These are phyloP conservation scores for Drosophila obscura DNA, from an alignment of 1,140 invertebrate species.

Conservation along the genomic window DNA sequence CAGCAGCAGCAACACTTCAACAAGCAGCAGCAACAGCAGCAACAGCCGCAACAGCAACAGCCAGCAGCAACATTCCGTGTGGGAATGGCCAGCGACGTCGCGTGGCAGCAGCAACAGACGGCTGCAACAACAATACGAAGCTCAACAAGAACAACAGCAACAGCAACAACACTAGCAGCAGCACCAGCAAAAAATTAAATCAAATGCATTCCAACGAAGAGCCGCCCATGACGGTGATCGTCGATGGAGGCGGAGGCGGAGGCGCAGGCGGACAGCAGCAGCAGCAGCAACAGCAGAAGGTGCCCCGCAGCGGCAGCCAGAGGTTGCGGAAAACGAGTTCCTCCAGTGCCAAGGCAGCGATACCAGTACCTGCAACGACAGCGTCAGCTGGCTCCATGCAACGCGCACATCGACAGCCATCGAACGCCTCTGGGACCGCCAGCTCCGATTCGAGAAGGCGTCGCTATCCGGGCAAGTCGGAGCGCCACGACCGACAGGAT, in stretches of 20 bases:
- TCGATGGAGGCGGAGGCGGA: slow-evolving; percentile 46
- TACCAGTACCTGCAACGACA: slow-evolving; percentile 36
- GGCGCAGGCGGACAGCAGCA: slow-evolving; percentile 11
- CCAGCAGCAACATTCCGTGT: slow-evolving; percentile 10
- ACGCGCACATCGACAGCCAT: slow-evolving; percentile 2
- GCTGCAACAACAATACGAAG: slow-evolving; percentile 35
- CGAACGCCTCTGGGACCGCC: slow-evolving; percentile 1
- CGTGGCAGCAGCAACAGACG: slow-evolving; percentile 63
- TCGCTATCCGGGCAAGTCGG: slow-evolving; percentile 51
- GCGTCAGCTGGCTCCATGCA: slow-evolving; percentile 1
- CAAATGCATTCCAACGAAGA: slow-evolving; percentile 79
- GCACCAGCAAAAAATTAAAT: slow-evolving; percentile 41
- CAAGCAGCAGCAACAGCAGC: slow-evolving; percentile 21
- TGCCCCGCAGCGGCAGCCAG: slow-evolving; percentile 47
- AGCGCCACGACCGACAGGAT: slow-evolving; percentile 14
- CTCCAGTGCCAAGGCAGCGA: slow-evolving; percentile 63
- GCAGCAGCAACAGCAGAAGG: slow-evolving; percentile 41
- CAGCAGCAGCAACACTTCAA: slow-evolving; percentile 30
- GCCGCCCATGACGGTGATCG: slow-evolving; percentile 72
- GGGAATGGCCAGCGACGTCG: slow-evolving; percentile 73
- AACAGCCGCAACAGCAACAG: slow-evolving; percentile 11
- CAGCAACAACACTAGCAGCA: slow-evolving; percentile 18
- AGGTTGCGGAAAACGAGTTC: slow-evolving; percentile 72
- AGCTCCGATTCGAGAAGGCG: slow-evolving; percentile 8
- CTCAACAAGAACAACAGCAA: slow-evolving; percentile 21